These are phyloP conservation scores for Dipodomys spectabilis DNA, from an alignment of 2,113 vertebrate species.

Conservation along the genomic window DNA sequence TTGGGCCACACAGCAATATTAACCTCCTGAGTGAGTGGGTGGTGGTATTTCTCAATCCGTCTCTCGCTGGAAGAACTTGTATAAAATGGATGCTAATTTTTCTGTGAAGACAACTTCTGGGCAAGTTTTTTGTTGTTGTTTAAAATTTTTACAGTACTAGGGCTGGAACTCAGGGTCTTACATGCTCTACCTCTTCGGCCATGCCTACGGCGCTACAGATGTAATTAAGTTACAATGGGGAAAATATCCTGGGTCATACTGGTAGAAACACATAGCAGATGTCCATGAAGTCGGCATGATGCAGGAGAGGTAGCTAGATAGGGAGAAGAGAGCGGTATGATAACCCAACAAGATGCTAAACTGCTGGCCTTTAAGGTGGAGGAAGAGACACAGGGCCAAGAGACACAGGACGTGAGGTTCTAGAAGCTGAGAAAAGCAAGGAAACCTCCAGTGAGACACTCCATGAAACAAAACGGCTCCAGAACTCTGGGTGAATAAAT, in stretches of 20 bases:
- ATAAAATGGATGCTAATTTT: background rate
- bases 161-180: no score
- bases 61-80: background rate
- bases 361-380: background rate
- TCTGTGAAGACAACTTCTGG: background rate
- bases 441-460: background rate
- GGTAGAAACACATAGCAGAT: background rate
- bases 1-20: background rate
- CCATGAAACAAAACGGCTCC: background rate
- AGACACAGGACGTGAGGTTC: no score
- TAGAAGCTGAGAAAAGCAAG: background rate
- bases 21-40: background rate
- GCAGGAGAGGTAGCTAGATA: background rate
- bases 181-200: no score
- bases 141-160: background rate
- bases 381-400: no score
- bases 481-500: background rate
- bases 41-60: background rate
- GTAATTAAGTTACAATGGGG: background rate
- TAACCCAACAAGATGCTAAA: background rate
- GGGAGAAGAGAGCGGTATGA: background rate
- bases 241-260: background rate
- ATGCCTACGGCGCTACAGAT: background rate
- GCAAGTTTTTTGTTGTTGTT: no score
- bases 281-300: background rate